These are phyloP conservation scores for Eleutherodactylus coqui DNA, from an alignment of 2,797 vertebrate genomes.

Conservation along the genomic window DNA sequence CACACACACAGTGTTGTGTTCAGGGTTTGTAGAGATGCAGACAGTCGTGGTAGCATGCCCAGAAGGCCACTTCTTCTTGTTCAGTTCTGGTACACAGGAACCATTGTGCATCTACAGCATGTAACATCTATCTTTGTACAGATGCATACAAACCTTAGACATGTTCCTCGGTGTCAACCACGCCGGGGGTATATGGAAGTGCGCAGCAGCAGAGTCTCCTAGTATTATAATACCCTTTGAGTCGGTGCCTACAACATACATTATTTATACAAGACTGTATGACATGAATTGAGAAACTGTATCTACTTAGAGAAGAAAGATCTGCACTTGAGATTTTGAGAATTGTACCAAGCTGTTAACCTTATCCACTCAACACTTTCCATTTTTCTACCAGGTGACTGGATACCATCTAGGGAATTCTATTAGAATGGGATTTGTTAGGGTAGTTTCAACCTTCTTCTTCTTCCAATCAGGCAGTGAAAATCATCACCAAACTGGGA, in stretches of 20 bases:
- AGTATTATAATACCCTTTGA: slow-evolving; percentile 76
- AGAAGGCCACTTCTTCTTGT: not conserved
- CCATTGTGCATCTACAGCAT: not conserved
- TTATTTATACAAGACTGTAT: not conserved
- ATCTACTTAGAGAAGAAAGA: too few relatives aligned
- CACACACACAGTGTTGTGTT: not conserved
- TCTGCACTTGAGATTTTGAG: too few relatives aligned
- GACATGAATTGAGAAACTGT: not conserved
- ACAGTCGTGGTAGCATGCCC: not conserved
- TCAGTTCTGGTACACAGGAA: not conserved
- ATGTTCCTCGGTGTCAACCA: slow-evolving; percentile 75
- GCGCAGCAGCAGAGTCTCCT: slow-evolving; percentile 78
- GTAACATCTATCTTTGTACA: not conserved
- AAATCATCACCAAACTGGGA: not conserved
- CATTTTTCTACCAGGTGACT: too few relatives aligned
- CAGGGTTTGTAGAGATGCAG: not conserved
- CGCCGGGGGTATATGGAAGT: slow-evolving; percentile 77
- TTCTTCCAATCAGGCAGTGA: too few relatives aligned
- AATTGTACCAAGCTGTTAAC: too few relatives aligned
- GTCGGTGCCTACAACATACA: slow-evolving; percentile 69
- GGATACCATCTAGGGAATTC: too few relatives aligned
- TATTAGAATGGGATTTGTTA: too few relatives aligned
- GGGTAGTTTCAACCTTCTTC: too few relatives aligned
- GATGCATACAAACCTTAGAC: slow-evolving; percentile 72
- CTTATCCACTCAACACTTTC: too few relatives aligned